Conservation (phyloP, 2,888 invertebrate genomes). For the Cantharis rustica region DNA sequence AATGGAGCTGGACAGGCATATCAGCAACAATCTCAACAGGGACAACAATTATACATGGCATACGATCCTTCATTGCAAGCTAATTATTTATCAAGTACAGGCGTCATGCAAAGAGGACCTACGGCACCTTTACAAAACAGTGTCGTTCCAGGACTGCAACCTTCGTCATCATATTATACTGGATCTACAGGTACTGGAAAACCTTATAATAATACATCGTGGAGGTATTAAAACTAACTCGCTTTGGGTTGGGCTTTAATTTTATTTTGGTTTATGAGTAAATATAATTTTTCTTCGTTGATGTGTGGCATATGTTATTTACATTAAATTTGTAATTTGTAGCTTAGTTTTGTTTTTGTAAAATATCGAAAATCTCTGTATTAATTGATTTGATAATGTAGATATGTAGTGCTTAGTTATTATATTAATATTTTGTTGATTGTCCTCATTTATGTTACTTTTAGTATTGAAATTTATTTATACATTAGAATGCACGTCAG, state of each 20-base stretch:
- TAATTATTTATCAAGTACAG: conserved; percentile 67
- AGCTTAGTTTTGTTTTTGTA: background rate
- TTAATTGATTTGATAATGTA: background rate
- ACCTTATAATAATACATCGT: conserved; percentile 36
- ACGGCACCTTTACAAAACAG: conserved; percentile 57
- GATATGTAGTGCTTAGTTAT: conserved; percentile 8
- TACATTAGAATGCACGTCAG: background rate
- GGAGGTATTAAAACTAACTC: conserved; percentile 32
- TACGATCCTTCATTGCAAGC: conserved; percentile 64
- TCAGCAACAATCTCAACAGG: conserved; percentile 60
- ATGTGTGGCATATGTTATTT: conserved; percentile 17
- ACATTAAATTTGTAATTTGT: background rate
- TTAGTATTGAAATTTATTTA: background rate
- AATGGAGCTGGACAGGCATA: conserved; percentile 62
- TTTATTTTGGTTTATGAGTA: conserved; percentile 14
- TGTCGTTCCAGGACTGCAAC: conserved; percentile 57
- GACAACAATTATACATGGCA: conserved; percentile 63
- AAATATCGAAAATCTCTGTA: background rate
- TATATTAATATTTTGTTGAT: background rate
- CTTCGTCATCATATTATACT: conserved; percentile 60
- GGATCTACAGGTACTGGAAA: conserved; percentile 57
- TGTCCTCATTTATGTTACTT: conserved; percentile 1
- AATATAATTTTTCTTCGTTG: conserved; percentile 22
- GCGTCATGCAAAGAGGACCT: conserved; percentile 65
- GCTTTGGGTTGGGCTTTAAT: conserved; percentile 34